Percentiles rank a stretch among this genome's conserved stretches.
Evolutionary conservation across 2,888 invertebrate species (phyloP).

Genomic region (Eumerus sabulonum): DNA sequence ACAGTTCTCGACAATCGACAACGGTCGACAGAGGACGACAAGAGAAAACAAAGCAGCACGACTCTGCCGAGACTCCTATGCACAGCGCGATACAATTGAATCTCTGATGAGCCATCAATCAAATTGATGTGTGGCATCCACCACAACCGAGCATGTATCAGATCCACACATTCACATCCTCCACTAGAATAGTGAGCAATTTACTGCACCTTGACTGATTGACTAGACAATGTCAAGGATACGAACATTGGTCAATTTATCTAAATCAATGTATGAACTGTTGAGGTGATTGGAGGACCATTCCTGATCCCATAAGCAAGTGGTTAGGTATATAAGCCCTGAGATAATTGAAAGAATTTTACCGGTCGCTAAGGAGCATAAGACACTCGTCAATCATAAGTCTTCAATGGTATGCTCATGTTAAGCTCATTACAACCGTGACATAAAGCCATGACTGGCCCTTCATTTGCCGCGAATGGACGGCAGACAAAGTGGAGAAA

Average conservation of each 20-base stretch:
- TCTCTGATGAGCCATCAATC: slow-evolving; percentile 39
- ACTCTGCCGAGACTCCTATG: slow-evolving; percentile 1
- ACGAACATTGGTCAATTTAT: slow-evolving; percentile 39
- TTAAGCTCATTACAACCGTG: slow-evolving; percentile 11
- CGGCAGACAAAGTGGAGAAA: slow-evolving; percentile 51
- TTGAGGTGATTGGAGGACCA: slow-evolving; percentile 17
- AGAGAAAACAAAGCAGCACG: slow-evolving; percentile 36
- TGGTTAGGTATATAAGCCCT: neutral
- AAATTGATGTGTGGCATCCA: slow-evolving; percentile 10
- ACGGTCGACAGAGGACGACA: no score
- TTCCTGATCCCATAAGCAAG: neutral
- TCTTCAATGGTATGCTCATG: slow-evolving; percentile 16
- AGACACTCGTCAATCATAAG: slow-evolving; percentile 17
- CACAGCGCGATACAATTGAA: slow-evolving; percentile 14
- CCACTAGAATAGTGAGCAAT: slow-evolving; percentile 17
- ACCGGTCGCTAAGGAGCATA: no score
- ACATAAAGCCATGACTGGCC: slow-evolving; percentile 6
- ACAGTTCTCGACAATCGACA: neutral
- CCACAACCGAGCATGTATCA: no score
- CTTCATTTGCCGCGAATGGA: slow-evolving; percentile 21
- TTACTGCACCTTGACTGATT: slow-evolving; percentile 37
- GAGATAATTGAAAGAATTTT: slow-evolving; percentile 13
- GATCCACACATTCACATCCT: no score
- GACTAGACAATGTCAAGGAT: slow-evolving; percentile 47
- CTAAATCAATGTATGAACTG: slow-evolving; percentile 30